phyloP scores from a whole-genome alignment of 2,113 vertebrate species.

The Sinocyclocheilus anophthalmus region DNA sequence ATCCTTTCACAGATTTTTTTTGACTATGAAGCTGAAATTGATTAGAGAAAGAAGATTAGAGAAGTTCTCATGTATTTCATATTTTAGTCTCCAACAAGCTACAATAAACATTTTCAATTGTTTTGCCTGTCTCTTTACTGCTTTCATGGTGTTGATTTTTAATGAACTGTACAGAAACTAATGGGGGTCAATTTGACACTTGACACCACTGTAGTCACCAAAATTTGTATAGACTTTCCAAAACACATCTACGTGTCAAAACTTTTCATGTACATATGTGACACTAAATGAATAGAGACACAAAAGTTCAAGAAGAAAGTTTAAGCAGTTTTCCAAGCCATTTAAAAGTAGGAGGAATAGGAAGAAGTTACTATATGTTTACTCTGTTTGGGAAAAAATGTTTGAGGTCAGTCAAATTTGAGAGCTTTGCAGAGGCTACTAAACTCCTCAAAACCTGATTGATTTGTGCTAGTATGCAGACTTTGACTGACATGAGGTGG shows the following conservation, averaged over 20 bases:
- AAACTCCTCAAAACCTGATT: not conserved
- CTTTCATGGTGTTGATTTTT: not conserved
- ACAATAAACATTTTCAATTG: not conserved
- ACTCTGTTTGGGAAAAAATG: not conserved
- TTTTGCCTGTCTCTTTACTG: not conserved
- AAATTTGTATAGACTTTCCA: not conserved
- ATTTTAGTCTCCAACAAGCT: not conserved
- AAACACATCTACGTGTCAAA: not conserved
- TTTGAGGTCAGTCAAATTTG: not conserved
- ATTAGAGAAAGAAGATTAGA: not conserved
- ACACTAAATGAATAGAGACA: not conserved
- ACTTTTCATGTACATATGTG: not conserved
- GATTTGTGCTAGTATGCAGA: conserved; percentile 18
- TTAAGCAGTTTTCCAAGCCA: not conserved
- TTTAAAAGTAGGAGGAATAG: not conserved
- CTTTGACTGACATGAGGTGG: conserved; percentile 30
- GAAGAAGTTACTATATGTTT: not conserved
- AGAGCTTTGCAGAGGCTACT: not conserved
- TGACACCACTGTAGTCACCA: not conserved
- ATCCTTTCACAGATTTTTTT: too few relatives aligned
- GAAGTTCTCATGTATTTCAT: not conserved
- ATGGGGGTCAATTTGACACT: not conserved
- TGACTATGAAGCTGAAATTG: not conserved
- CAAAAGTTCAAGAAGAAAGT: not conserved
- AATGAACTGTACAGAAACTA: not conserved